These are phyloP conservation scores for Drosophila sordidapex DNA, from an alignment of 2,888 invertebrate species.

Conservation along the genomic window DNA sequence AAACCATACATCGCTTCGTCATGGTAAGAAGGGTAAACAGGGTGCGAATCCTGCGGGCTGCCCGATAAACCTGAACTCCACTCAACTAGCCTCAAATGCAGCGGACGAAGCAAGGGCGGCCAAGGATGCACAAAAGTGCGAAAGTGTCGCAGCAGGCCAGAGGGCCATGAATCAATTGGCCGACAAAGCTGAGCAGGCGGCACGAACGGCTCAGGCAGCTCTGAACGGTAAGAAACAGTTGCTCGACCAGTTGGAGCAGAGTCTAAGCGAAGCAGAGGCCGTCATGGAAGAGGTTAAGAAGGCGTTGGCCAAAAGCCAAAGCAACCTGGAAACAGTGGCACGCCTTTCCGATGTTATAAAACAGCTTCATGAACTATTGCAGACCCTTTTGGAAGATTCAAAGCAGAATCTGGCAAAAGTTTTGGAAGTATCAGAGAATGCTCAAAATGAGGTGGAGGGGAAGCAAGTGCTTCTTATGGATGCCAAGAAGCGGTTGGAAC, in stretches of 20 bases:
- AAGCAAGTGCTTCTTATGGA: slow-evolving; percentile 5
- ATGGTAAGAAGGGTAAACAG: not conserved
- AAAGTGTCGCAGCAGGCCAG: slow-evolving; percentile 17
- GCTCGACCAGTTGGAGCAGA: slow-evolving; percentile 18
- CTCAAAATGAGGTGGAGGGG: not conserved
- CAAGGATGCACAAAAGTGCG: slow-evolving; percentile 39
- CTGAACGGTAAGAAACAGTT: slow-evolving; percentile 38
- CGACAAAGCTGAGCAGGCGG: slow-evolving; percentile 39
- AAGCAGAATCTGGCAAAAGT: not conserved
- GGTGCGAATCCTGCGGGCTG: slow-evolving; percentile 5
- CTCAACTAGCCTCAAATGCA: slow-evolving; percentile 38
- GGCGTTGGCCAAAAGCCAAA: slow-evolving; percentile 9
- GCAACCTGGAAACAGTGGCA: not conserved
- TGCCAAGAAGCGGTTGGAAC: slow-evolving; percentile 6
- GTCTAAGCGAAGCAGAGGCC: slow-evolving; percentile 15
- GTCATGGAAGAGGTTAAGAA: slow-evolving; percentile 30
- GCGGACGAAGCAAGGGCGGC: slow-evolving; percentile 32
- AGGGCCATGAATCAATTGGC: slow-evolving; percentile 35
- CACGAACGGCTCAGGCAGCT: slow-evolving; percentile 38
- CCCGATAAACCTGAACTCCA: slow-evolving; percentile 24
- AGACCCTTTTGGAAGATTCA: not conserved
- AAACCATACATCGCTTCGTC: not conserved
- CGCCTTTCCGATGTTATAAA: slow-evolving; percentile 1
- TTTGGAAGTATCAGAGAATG: not conserved
- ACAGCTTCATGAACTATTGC: slow-evolving; percentile 9